A percentile compares a stretch with the other conserved stretches of the same genome.
phyloP scores from a whole-genome alignment of 2,888 invertebrate species.

The Euplexia lucipara region DNA sequence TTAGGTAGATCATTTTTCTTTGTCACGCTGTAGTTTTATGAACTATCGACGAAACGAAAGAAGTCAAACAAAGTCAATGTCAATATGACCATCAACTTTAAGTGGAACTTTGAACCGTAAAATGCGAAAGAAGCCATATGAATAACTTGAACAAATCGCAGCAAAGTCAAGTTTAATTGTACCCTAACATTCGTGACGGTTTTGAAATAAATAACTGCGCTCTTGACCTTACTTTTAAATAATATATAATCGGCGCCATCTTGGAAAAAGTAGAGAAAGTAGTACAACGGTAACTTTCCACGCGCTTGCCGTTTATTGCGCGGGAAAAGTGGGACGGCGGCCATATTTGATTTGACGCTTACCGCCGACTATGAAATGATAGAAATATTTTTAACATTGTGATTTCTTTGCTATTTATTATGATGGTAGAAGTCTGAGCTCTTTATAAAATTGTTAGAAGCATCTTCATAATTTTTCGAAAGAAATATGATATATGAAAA shows the following conservation, averaged over 20 bases:
- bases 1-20: constrained; percentile 5
- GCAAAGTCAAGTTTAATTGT: constrained; percentile 49
- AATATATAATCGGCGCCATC: constrained; percentile 84
- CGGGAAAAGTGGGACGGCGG: constrained; percentile 89
- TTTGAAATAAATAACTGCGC: constrained; percentile 68
- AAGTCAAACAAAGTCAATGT: constrained; percentile 41
- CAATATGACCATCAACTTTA: constrained; percentile 48
- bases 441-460: constrained; percentile 22
- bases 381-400: constrained; percentile 47
- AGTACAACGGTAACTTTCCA: constrained; percentile 90
- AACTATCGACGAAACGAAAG: neutral
- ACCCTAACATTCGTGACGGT: constrained; percentile 50
- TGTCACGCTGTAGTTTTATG: constrained; percentile 12
- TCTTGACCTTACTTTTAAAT: constrained; percentile 85
- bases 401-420: constrained; percentile 31
- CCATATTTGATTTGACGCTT: constrained; percentile 87
- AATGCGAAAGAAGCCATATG: constrained; percentile 30
- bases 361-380: constrained; percentile 70
- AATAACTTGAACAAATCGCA: constrained; percentile 31
- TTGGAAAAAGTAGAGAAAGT: constrained; percentile 91
- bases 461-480: constrained; percentile 44
- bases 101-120: constrained; percentile 36
- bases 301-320: constrained; percentile 84
- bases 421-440: constrained; percentile 6
- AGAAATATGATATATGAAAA: constrained; percentile 47